Percentiles rank a stretch among this genome's conserved stretches.
Evolutionary conservation across 1,140 invertebrate genomes (phyloP).

Genomic region (Drosophila ambigua): DNA sequence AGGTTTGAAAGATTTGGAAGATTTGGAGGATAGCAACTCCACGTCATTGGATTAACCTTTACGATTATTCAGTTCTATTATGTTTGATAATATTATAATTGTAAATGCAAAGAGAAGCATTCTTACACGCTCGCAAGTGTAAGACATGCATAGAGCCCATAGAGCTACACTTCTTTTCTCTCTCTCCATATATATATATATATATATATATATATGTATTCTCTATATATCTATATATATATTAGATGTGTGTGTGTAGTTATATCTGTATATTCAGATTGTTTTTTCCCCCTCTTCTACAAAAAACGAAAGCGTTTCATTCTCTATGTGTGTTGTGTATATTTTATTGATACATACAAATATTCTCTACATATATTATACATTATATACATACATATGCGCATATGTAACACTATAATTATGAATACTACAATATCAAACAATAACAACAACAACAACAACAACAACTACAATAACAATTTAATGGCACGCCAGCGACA

Average conservation of each 20-base stretch:
- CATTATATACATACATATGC: conserved; percentile 43
- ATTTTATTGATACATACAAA: conserved; percentile 68
- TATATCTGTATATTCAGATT: conserved; percentile 17
- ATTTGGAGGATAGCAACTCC: conserved; percentile 15
- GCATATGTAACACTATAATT: conserved; percentile 56
- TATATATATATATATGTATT: conserved; percentile 32
- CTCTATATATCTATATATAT: conserved; percentile 20
- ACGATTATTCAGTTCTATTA: conserved; percentile 45
- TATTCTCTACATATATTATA: conserved; percentile 46
- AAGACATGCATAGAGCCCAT: conserved; percentile 13
- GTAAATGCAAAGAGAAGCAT: conserved; percentile 58
- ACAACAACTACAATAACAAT: conserved; percentile 4
- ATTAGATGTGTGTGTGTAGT: conserved; percentile 5
- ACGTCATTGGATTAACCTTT: conserved; percentile 29
- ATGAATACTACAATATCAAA: conserved; percentile 49
- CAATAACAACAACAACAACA: conserved; percentile 16
- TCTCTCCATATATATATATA: background rate
- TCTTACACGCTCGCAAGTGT: conserved; percentile 69
- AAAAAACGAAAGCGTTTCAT: conserved; percentile 72
- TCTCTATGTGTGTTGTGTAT: conserved; percentile 72
- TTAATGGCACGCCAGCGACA: conserved; percentile 22
- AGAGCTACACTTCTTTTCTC: too few species aligned
- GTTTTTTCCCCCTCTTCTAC: conserved; percentile 28
- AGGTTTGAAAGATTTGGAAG: background rate
- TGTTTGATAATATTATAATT: conserved; percentile 33